Evolutionary conservation across 2,797 vertebrate genomes (phyloP), one percentile per base, ranked within the genome.

Genomic region (Etheostoma perlongum): DNA sequence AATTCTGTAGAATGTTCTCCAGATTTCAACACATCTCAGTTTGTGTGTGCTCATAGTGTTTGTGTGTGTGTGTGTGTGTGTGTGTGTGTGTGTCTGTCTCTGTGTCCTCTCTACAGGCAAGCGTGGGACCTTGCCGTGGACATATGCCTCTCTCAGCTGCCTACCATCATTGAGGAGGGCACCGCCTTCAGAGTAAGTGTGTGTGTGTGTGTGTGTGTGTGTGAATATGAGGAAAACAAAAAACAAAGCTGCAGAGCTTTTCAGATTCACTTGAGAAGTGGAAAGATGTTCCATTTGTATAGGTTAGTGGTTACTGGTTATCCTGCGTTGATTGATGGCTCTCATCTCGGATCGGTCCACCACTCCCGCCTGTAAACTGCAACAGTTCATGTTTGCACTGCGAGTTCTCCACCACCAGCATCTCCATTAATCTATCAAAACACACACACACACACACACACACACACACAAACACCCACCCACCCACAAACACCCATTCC

Each of bases 101-200:
- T n/a, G 9, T 72, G 46, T 81, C 53, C 33, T 85, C 71, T 81
- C 80, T 81, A 19, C 89, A 99, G 98, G 98, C 98, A 99, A 88
- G 98, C 98, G 0, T 99, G 98, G 98, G 98, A 99, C 93, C 96
- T 99, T 0, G 98, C 98, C 0, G 98, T 99, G 81, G 98, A 99
- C 93, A 99, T 99, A 72, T 99, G 98, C 86, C 97, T 99, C 72
- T 99, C 98, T 74, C 98, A 99, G 86, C 94, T 99, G 70, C 98
- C 98, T 4, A 99, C 98, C 30, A 99, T 99, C 89, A 99, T 99
- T 1, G 98, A 99, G 88, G 98, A 99, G 71, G 98, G 98, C 85
- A 99, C 97, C 1, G 96, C 97, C 19, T 99, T 99, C 87, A 96
- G 97, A 94, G 98, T 99, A 89, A 97, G 97, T 86, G 30, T 6